These are phyloP conservation scores for Atlantisia rogersi DNA, from an alignment of 2,113 vertebrate species.

Conservation along the genomic window DNA sequence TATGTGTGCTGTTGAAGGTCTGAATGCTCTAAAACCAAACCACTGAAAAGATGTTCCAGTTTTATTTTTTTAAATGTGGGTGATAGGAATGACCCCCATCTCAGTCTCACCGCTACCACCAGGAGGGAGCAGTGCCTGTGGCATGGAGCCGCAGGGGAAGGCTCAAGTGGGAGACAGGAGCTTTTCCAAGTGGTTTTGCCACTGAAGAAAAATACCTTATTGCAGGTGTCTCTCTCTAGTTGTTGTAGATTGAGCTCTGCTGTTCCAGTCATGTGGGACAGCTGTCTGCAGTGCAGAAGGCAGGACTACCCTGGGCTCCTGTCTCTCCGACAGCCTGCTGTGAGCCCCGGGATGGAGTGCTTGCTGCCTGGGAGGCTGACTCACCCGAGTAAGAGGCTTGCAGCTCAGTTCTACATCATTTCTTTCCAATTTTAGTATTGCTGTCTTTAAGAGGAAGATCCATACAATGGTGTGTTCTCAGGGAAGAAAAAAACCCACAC, in stretches of 20 bases:
- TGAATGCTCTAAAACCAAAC: neutral
- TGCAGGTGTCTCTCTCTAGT: neutral
- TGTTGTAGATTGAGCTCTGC: neutral
- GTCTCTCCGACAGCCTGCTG: neutral
- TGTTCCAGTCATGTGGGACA: neutral
- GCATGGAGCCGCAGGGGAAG: neutral
- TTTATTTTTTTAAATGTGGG: accelerated
- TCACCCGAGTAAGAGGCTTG: neutral
- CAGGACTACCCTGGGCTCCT: neutral
- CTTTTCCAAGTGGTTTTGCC: neutral
- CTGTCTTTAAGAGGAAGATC: neutral
- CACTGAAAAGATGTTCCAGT: accelerated
- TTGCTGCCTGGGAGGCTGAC: neutral
- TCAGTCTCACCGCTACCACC: neutral
- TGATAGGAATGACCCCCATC: neutral
- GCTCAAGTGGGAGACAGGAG: neutral
- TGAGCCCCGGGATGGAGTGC: neutral
- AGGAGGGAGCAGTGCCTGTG: neutral
- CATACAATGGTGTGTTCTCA: neutral
- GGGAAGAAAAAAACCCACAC: neutral
- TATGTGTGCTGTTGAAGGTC: neutral
- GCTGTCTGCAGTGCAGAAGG: neutral
- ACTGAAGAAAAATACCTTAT: neutral
- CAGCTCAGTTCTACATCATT: neutral
- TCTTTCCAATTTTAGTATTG: neutral